Conservation (phyloP, 2,113 vertebrate species). For the Synchiropus splendidus region DNA sequence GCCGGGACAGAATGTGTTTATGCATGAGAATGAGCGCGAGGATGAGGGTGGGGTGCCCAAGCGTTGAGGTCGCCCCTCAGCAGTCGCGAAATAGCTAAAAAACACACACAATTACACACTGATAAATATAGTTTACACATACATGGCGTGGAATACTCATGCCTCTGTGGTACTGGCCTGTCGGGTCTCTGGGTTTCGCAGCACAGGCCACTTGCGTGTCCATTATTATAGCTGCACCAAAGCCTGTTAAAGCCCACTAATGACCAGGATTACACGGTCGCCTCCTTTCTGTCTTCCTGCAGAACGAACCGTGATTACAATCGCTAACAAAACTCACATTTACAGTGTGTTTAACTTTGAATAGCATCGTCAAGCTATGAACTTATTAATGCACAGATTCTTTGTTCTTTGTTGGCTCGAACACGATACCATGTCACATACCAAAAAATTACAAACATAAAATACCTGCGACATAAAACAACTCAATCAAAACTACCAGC, state of each 20-base stretch:
- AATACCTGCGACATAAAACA: too few relatives aligned
- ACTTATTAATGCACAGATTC: too few relatives aligned
- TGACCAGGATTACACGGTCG: slow-evolving; percentile 61
- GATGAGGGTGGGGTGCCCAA: slow-evolving; percentile 30
- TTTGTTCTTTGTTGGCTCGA: too few relatives aligned
- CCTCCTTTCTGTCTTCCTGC: slow-evolving; percentile 35
- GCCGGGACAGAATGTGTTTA: slow-evolving; percentile 27
- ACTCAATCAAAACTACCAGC: too few relatives aligned
- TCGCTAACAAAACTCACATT: slow-evolving; percentile 27
- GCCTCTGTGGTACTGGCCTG: slow-evolving; percentile 28
- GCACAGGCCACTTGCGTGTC: slow-evolving; percentile 55
- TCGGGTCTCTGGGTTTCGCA: slow-evolving; percentile 41
- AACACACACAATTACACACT: slow-evolving; percentile 17
- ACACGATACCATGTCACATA: too few relatives aligned
- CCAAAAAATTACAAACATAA: too few relatives aligned
- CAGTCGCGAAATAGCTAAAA: too few relatives aligned
- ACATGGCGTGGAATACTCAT: slow-evolving; percentile 1
- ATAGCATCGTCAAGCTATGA: too few relatives aligned
- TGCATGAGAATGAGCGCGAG: slow-evolving; percentile 25
- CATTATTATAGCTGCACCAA: slow-evolving; percentile 59
- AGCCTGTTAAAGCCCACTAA: slow-evolving; percentile 69
- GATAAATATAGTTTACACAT: slow-evolving; percentile 5
- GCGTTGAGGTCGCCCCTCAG: too few relatives aligned
- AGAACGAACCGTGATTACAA: slow-evolving; percentile 37
- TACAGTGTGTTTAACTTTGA: background rate